Evolutionary conservation across 2,797 vertebrate species (phyloP).

Genomic region (Megaceryle alcyon): DNA sequence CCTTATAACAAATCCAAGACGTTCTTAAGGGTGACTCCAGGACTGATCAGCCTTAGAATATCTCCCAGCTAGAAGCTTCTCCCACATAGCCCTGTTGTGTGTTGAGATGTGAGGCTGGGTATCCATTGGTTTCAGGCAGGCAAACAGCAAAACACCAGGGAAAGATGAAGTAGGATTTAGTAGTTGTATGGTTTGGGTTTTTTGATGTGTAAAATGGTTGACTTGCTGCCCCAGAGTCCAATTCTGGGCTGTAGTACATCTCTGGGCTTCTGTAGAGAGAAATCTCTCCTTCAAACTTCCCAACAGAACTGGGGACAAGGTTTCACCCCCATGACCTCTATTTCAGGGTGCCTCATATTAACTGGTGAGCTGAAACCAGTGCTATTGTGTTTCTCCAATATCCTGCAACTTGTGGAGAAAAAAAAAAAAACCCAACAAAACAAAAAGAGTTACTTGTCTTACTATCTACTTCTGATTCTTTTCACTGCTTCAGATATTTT

Average conservation of each 20-base stretch:
- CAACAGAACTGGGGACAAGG: background rate
- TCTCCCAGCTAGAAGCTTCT: background rate
- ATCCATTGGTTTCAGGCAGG: background rate
- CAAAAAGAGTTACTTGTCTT: background rate
- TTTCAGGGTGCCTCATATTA: background rate
- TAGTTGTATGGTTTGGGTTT: accelerated
- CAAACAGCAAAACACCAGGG: background rate
- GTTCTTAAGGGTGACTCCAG: background rate
- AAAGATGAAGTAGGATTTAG: background rate
- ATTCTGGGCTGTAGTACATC: background rate
- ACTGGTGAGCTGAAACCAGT: background rate
- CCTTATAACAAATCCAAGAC: no score
- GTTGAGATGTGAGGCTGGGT: background rate
- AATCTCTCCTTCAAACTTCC: background rate
- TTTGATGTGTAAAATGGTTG: background rate
- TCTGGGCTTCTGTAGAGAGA: background rate
- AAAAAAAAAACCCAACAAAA: no score
- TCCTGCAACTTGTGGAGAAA: background rate
- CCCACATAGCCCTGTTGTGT: background rate
- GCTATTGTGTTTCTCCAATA: background rate
- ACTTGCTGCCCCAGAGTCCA: background rate
- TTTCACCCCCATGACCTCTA: accelerated
- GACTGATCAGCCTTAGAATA: background rate
- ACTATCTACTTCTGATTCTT: background rate
- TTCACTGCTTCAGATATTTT: background rate